Evolutionary conservation across 2,113 vertebrate species (phyloP).

Genomic region (Calidris pugnax): DNA sequence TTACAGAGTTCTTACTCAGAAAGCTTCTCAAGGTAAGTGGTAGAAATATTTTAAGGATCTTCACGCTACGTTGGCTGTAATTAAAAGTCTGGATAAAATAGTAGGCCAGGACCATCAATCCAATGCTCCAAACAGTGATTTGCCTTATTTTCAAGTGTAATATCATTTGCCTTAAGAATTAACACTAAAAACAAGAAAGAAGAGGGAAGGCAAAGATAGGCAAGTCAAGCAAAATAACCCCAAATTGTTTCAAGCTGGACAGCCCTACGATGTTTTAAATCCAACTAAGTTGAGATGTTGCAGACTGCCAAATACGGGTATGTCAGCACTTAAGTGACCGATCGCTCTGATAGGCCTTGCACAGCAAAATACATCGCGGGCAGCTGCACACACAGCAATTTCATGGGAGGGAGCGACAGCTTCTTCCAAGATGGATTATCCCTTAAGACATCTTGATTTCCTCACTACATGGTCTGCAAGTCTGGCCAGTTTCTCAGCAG

Average conservation of each 20-base stretch:
- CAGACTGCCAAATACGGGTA: neutral
- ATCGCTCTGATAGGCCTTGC: neutral
- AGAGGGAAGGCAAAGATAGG: neutral
- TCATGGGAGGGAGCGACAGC: neutral
- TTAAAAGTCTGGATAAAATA: neutral
- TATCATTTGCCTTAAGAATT: neutral
- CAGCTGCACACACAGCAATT: slow-evolving; percentile 46
- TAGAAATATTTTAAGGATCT: neutral
- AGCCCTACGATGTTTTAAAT: neutral
- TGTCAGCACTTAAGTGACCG: neutral
- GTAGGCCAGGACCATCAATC: neutral
- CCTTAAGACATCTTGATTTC: slow-evolving; percentile 29
- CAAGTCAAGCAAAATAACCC: neutral
- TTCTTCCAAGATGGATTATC: slow-evolving; percentile 10
- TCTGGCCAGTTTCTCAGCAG: neutral
- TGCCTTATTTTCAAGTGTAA: neutral
- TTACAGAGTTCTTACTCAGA: neutral
- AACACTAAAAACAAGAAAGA: neutral
- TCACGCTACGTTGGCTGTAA: neutral
- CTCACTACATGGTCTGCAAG: neutral
- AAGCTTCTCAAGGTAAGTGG: neutral
- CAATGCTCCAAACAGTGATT: neutral
- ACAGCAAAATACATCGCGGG: neutral
- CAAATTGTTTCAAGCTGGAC: neutral
- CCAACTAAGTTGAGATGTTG: neutral